These are phyloP conservation scores for Pristiophorus japonicus DNA, from an alignment of 2,113 vertebrate genomes.

Conservation along the genomic window DNA sequence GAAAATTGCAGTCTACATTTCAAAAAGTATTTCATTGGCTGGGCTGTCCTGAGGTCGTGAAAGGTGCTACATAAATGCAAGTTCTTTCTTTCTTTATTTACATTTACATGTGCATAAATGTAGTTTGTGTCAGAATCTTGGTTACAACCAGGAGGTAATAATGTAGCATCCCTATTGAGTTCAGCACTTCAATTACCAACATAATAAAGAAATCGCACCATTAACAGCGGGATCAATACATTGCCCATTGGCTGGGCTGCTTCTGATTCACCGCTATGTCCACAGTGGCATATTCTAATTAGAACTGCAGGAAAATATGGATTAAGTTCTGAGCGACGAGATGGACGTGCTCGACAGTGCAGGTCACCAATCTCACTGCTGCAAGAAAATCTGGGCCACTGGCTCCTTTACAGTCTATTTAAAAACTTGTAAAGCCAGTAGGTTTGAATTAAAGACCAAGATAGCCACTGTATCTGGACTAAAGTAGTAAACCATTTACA, in stretches of 20 bases:
- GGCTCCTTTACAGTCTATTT: background rate
- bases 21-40: background rate
- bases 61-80: background rate
- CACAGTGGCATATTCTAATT: background rate
- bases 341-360: too few species aligned
- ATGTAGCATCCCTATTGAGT: background rate
- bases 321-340: background rate
- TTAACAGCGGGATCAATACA: background rate
- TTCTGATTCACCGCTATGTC: background rate
- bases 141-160: background rate
- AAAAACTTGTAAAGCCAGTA: background rate
- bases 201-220: background rate
- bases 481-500: slow-evolving; percentile 20
- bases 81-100: background rate
- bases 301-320: background rate
- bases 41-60: background rate
- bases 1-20: background rate
- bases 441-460: background rate
- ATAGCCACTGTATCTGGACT: background rate
- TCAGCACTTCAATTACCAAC: background rate
- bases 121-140: too few species aligned
- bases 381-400: background rate
- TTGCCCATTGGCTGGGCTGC: background rate
- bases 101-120: background rate
- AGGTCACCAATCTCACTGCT: background rate